These are phyloP conservation scores for Perodicticus potto DNA, from an alignment of 2,797 vertebrate genomes.

Conservation along the genomic window DNA sequence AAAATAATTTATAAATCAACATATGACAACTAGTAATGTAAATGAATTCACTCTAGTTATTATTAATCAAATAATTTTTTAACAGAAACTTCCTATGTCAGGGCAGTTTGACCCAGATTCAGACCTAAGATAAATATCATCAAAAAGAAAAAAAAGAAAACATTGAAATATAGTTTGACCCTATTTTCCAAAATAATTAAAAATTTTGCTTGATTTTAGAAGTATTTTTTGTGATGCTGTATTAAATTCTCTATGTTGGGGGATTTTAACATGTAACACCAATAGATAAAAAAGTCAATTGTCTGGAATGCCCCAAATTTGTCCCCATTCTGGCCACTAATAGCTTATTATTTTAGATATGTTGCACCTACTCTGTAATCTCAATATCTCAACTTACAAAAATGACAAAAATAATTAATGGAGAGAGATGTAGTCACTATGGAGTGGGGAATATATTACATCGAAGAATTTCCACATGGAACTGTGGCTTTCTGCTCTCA, in stretches of 20 bases:
- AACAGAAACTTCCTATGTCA: neutral
- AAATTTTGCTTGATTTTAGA: neutral
- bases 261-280: neutral
- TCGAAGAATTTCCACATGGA: neutral
- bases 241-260: neutral
- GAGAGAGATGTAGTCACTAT: neutral
- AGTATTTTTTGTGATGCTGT: neutral
- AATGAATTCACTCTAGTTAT: neutral
- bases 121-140: neutral
- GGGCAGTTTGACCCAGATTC: neutral
- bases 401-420: neutral
- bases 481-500: neutral
- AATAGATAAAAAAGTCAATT: neutral
- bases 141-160: neutral
- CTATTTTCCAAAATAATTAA: conserved; percentile 18
- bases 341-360: neutral
- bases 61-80: neutral
- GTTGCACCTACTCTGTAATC: neutral
- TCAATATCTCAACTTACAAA: neutral
- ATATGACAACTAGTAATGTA: neutral
- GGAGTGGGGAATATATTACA: neutral
- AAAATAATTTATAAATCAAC: neutral
- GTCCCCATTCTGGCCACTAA: neutral
- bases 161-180: neutral
- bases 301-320: neutral